These are phyloP conservation scores for Brachyalestes nurse DNA, from an alignment of 2,797 vertebrate species.

Conservation along the genomic window DNA sequence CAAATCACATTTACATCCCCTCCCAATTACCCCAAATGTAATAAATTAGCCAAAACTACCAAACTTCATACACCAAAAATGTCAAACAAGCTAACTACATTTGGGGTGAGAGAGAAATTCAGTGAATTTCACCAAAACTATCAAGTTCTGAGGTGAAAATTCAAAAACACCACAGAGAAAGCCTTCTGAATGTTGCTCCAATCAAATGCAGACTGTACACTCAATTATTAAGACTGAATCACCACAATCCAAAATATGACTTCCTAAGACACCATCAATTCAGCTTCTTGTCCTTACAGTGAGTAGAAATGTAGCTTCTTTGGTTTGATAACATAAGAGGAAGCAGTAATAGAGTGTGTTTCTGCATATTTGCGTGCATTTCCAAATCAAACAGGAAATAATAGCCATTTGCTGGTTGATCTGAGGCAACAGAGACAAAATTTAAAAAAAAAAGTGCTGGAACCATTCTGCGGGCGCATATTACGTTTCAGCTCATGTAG, in stretches of 20 bases:
- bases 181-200: background rate
- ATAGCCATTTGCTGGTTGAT: background rate
- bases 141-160: background rate
- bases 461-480: background rate
- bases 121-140: background rate
- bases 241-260: background rate
- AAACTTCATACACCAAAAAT: background rate
- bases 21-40: background rate
- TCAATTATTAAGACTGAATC: background rate
- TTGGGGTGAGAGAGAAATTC: background rate
- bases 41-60: background rate
- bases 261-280: constrained; percentile 6
- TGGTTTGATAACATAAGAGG: constrained; percentile 71
- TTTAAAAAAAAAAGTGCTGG: background rate
- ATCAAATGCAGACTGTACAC: constrained; percentile 2
- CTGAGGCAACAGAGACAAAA: background rate
- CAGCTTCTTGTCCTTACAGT: constrained; percentile 37
- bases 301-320: constrained; percentile 65
- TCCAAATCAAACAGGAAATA: background rate
- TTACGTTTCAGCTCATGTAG: background rate
- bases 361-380: constrained; percentile 16
- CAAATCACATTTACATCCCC: background rate
- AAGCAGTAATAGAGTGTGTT: constrained; percentile 40
- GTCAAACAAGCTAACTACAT: background rate
- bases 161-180: background rate